Conservation (phyloP, 1,140 invertebrate species). For the Drosophila hydei region DNA sequence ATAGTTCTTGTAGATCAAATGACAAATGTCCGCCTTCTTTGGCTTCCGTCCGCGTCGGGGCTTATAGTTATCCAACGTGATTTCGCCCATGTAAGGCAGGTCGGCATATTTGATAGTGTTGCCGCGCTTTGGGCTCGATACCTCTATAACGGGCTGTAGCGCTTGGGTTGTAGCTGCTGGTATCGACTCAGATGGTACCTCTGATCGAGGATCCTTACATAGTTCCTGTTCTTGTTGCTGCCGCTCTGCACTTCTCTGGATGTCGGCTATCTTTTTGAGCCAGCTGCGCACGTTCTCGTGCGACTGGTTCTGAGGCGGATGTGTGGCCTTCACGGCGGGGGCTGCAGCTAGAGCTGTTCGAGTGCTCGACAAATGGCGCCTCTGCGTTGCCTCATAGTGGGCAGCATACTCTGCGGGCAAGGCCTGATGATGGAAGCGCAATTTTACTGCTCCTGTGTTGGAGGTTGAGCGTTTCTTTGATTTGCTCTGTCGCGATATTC, state of each 20-base stretch:
- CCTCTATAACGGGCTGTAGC: neutral
- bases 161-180: constrained; percentile 68
- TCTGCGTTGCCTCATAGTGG: constrained; percentile 90
- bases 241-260: constrained; percentile 85
- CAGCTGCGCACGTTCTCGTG: constrained; percentile 89
- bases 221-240: constrained; percentile 54
- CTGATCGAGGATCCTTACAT: neutral
- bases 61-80: constrained; percentile 93
- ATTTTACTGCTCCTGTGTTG: constrained; percentile 86
- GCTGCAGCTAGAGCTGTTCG: neutral
- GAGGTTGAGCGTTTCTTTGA: constrained; percentile 40
- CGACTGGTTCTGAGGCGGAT: constrained; percentile 61
- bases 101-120: constrained; percentile 90
- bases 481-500: constrained; percentile 51
- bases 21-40: constrained; percentile 95
- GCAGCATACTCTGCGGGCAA: constrained; percentile 91
- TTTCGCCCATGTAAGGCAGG: constrained; percentile 95
- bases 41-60: constrained; percentile 93
- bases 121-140: constrained; percentile 48
- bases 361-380: constrained; percentile 63
- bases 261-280: constrained; percentile 89
- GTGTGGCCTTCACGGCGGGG: constrained; percentile 4
- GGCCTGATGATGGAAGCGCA: constrained; percentile 93
- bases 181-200: neutral
- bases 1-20: constrained; percentile 95